Percentiles rank a stretch among this genome's conserved stretches.
Conservation (phyloP, 2,888 invertebrate genomes). For the Trissonchulus sp. region DNA sequence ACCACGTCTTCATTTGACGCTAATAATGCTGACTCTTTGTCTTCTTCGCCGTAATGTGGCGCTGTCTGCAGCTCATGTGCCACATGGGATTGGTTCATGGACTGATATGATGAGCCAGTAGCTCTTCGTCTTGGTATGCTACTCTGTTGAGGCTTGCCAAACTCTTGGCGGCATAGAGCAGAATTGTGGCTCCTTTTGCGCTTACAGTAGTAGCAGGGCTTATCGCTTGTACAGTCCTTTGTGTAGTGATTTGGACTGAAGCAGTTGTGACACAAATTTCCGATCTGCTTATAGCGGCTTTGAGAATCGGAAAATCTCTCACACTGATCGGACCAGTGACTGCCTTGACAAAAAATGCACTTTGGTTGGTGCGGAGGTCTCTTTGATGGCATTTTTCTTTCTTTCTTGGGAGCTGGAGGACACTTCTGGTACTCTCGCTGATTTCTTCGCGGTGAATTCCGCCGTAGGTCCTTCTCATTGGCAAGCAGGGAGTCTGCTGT, state of each 20-base stretch:
- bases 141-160: no score
- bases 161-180: neutral
- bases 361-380: neutral
- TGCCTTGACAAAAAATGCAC: neutral
- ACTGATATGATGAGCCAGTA: no score
- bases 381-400: neutral
- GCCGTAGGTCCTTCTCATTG: no score
- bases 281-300: neutral
- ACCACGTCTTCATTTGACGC: neutral
- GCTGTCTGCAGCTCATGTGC: no score
- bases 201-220: neutral
- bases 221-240: neutral
- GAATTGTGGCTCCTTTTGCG: neutral
- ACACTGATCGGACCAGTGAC: neutral
- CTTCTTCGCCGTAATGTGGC: no score
- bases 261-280: neutral
- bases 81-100: no score
- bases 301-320: neutral
- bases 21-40: neutral
- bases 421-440: neutral
- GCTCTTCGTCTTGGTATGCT: neutral
- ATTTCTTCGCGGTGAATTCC: no score
- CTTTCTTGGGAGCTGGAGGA: neutral
- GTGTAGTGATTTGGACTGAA: neutral
- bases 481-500: no score